Percentiles rank a stretch among this genome's conserved stretches.
Conservation (phyloP, 2,888 invertebrate species). For the Agriopis aurantiaria region DNA sequence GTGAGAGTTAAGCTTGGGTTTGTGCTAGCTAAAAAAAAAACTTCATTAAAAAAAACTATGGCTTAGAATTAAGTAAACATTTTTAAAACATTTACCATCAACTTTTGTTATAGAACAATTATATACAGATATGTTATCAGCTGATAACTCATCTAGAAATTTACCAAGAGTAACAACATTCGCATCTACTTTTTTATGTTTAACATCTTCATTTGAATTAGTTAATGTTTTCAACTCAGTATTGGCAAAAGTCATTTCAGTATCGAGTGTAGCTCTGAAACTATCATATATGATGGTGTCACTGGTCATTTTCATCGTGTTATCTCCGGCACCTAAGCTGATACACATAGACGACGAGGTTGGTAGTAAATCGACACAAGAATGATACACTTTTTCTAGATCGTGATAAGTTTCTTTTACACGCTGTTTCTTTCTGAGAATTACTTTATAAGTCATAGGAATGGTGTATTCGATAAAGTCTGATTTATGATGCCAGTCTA, state of each 20-base stretch:
- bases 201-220: background rate
- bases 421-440: constrained; percentile 59
- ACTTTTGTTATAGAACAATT: background rate
- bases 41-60: background rate
- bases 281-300: constrained; percentile 62
- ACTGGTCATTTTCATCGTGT: constrained; percentile 60
- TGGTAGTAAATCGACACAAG: constrained; percentile 71
- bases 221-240: constrained; percentile 5
- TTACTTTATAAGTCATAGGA: constrained; percentile 75
- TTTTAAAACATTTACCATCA: constrained; percentile 17
- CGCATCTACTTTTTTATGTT: constrained; percentile 1
- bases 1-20: background rate
- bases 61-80: background rate
- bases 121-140: background rate
- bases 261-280: constrained; percentile 41
- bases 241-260: constrained; percentile 5
- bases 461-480: constrained; percentile 68
- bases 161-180: constrained; percentile 1
- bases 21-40: constrained; percentile 19
- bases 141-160: background rate
- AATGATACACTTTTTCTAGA: constrained; percentile 69
- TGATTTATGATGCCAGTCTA: constrained; percentile 64
- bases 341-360: constrained; percentile 51
- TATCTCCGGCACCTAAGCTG: constrained; percentile 57
- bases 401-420: constrained; percentile 33